Base-by-base conservation (phyloP, 92 coral and sea anemone genomes). In the Zoanthus sociatus region DNA sequence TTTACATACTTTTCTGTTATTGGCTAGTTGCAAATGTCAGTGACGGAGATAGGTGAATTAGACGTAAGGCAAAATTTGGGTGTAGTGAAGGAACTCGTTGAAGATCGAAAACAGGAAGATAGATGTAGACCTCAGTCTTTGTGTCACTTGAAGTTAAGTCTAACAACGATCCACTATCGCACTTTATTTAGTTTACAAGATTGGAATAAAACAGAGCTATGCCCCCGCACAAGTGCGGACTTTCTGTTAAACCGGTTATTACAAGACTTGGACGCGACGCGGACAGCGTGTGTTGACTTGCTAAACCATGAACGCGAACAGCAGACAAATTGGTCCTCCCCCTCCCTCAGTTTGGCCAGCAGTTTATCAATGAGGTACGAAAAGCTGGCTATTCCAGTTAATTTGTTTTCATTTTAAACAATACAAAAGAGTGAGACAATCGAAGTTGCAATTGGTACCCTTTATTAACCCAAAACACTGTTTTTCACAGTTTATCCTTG, bases 221-320 rank as follows among this genome's bases (percentile, higher is more conserved):
- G 85, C 33, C 76, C 85, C 85, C 85, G 85, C 85, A 64, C 85
- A 48, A 81, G 85, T 15, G 92, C 94, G 78, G 88, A 91, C 89
- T 88, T 84, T 91, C 92, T 91, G 94, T 88, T 91, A 91, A 88
- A 91, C 94, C 94, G 91, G 82, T 88, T 91, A 84, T 88, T 91
- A 91, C 83, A 91, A 88, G 94, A 91, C 89, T 89, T 91, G 94
- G 94, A 91, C 89, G 89, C 89, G 92, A 83, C 94, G 88, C 71
- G 84, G 78, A 88, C 87, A 79, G 87, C 60, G 71, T 81, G 75
- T 81, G 50, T 81, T 70, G 85, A 81, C 75, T 67, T 81, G 75
- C 53, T 64, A 66, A 81, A 61, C 85, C 85, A 74, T 51, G 85
- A 81, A 53, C 85, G 58, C 85, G 82, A 77, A 63, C 82, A 30